Evolutionary conservation across 1,140 invertebrate species (phyloP).

Genomic region (Calosoma granatense): DNA sequence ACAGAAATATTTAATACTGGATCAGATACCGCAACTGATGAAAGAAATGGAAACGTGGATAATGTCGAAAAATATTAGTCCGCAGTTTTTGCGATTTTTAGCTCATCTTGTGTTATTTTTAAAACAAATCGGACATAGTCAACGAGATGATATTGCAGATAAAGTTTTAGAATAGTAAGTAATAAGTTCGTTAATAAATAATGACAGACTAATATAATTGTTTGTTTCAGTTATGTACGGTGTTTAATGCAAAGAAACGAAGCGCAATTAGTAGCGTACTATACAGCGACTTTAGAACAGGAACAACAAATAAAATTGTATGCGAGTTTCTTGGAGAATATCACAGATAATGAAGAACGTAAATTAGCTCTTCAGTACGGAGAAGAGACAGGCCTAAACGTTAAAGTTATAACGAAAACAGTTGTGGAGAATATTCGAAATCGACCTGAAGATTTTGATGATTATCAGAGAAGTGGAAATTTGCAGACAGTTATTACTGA

Average conservation of each 20-base stretch:
- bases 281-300: slow-evolving; percentile 63
- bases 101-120: slow-evolving; percentile 80
- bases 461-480: background rate
- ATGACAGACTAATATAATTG: slow-evolving; percentile 12
- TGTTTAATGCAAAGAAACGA: slow-evolving; percentile 61
- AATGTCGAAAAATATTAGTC: slow-evolving; percentile 19
- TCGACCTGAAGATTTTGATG: slow-evolving; percentile 10
- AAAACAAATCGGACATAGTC: slow-evolving; percentile 58
- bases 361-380: slow-evolving; percentile 51
- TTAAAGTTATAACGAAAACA: slow-evolving; percentile 69
- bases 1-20: slow-evolving; percentile 67
- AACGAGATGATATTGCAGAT: slow-evolving; percentile 56
- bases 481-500: slow-evolving; percentile 34
- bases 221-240: slow-evolving; percentile 42
- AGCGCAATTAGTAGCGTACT: slow-evolving; percentile 72
- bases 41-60: slow-evolving; percentile 42
- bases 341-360: slow-evolving; percentile 52
- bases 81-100: slow-evolving; percentile 65
- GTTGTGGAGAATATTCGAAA: slow-evolving; percentile 69
- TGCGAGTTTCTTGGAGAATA: slow-evolving; percentile 63
- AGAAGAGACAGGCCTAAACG: slow-evolving; percentile 65
- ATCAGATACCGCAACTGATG: slow-evolving; percentile 53
- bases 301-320: slow-evolving; percentile 65
- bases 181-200: slow-evolving; percentile 13
- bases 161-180: slow-evolving; percentile 61